phyloP scores from a whole-genome alignment of 2,888 invertebrate genomes.

The Thera obeliscata region DNA sequence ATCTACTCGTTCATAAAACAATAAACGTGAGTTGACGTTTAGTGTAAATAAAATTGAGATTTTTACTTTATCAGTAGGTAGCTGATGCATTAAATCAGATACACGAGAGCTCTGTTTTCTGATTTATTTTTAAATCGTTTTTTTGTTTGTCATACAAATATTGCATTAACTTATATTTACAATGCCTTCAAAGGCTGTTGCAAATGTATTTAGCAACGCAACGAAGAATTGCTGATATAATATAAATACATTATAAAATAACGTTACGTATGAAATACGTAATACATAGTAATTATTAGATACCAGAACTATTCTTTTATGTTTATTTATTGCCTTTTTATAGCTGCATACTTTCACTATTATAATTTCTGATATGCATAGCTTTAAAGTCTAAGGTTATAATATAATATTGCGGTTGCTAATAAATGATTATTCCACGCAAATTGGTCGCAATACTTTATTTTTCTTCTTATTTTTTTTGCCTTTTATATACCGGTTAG shows the following conservation, averaged over 20 bases:
- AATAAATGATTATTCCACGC: constrained; percentile 12
- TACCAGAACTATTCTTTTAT: not conserved
- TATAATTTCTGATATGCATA: constrained; percentile 10
- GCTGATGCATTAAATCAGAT: constrained; percentile 14
- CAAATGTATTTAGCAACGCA: not conserved
- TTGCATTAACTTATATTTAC: constrained; percentile 11
- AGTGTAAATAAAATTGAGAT: not conserved
- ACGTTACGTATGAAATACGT: constrained; percentile 11
- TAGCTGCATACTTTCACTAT: constrained; percentile 3
- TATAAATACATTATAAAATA: constrained; percentile 14
- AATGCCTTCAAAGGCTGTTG: constrained; percentile 16
- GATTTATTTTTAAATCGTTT: constrained; percentile 10
- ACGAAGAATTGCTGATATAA: constrained; percentile 19
- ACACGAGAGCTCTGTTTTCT: not conserved
- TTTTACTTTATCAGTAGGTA: constrained; percentile 5
- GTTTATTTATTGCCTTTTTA: not conserved
- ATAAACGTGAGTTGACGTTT: constrained; percentile 5
- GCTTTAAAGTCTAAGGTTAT: not conserved
- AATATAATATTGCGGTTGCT: constrained; percentile 11
- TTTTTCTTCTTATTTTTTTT: constrained; percentile 9
- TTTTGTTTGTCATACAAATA: constrained; percentile 4
- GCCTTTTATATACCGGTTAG: constrained; percentile 15
- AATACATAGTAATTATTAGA: constrained; percentile 1
- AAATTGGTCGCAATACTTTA: constrained; percentile 2
- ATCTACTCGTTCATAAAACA: not conserved